phyloP scores from a whole-genome alignment of 2,113 vertebrate genomes.

The Equus quagga region DNA sequence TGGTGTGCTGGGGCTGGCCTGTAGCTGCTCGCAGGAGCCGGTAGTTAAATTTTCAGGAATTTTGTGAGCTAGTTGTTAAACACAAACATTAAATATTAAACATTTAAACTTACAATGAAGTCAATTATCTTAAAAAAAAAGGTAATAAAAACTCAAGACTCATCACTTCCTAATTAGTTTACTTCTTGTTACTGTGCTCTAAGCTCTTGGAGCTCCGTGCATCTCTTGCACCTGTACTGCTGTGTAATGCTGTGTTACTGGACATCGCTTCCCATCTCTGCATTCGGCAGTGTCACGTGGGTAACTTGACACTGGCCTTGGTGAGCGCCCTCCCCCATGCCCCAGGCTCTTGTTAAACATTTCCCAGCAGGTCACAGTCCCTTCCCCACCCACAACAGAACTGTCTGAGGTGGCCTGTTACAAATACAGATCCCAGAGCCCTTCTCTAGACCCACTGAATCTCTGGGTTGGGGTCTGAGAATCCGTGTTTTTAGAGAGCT shows the following conservation, averaged over 20 bases:
- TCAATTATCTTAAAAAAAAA: background rate
- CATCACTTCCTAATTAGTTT: background rate
- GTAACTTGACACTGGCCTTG: background rate
- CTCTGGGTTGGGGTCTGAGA: background rate
- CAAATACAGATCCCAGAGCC: background rate
- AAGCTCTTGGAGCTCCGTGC: background rate
- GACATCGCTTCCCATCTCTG: background rate
- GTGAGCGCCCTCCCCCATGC: background rate
- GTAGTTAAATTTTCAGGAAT: background rate
- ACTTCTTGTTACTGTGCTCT: background rate
- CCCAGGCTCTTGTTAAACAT: background rate
- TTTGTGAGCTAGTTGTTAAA: background rate
- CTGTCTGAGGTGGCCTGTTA: background rate
- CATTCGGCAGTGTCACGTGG: background rate
- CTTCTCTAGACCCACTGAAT: background rate
- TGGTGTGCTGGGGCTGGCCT: background rate
- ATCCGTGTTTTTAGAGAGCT: background rate
- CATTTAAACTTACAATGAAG: background rate
- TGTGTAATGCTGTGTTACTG: fast-evolving
- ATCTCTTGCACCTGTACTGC: fast-evolving
- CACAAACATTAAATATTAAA: background rate
- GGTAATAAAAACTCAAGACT: background rate
- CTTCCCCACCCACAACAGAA: background rate
- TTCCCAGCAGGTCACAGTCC: background rate
- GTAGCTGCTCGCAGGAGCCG: background rate